Percentiles rank a stretch among this genome's conserved stretches.
phyloP scores from a whole-genome alignment of 2,888 invertebrate genomes.

The Hemithea aestivaria region DNA sequence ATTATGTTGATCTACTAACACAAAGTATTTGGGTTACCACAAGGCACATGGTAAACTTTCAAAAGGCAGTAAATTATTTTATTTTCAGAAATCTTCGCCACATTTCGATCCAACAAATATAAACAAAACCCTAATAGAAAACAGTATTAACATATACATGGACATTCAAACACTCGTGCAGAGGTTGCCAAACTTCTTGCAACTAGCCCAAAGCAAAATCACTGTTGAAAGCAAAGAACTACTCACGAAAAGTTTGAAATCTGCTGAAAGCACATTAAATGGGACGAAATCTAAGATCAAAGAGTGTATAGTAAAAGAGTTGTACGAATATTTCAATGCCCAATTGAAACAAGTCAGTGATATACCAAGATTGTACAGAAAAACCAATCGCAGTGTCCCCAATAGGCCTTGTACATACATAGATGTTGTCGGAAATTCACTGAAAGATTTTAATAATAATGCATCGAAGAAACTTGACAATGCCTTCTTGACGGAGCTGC shows the following conservation, averaged over 20 bases:
- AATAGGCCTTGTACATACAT: slow-evolving; percentile 89
- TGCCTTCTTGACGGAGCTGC: slow-evolving; percentile 50
- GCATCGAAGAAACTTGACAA: slow-evolving; percentile 60
- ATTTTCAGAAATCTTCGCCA: slow-evolving; percentile 50
- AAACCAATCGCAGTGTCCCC: slow-evolving; percentile 93
- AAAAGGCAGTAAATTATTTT: no score
- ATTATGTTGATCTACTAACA: no score
- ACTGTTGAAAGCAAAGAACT: slow-evolving; percentile 43
- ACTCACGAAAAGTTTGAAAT: slow-evolving; percentile 46
- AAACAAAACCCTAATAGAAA: slow-evolving; percentile 57
- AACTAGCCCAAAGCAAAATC: slow-evolving; percentile 48
- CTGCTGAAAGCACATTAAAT: slow-evolving; percentile 46
- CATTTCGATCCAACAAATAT: slow-evolving; percentile 51
- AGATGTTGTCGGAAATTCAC: slow-evolving; percentile 80
- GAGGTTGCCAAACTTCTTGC: slow-evolving; percentile 51
- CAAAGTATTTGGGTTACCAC: no score
- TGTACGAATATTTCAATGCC: slow-evolving; percentile 66
- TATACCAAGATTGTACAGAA: slow-evolving; percentile 94
- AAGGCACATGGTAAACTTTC: no score
- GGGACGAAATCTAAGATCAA: slow-evolving; percentile 50
- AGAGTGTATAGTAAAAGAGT: slow-evolving; percentile 62
- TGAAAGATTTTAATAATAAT: slow-evolving; percentile 78
- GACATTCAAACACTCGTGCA: slow-evolving; percentile 51
- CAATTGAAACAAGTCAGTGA: slow-evolving; percentile 92
- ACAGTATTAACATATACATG: slow-evolving; percentile 60